Base-by-base conservation (phyloP, 2,113 vertebrate species). In the Microtus montanus region DNA sequence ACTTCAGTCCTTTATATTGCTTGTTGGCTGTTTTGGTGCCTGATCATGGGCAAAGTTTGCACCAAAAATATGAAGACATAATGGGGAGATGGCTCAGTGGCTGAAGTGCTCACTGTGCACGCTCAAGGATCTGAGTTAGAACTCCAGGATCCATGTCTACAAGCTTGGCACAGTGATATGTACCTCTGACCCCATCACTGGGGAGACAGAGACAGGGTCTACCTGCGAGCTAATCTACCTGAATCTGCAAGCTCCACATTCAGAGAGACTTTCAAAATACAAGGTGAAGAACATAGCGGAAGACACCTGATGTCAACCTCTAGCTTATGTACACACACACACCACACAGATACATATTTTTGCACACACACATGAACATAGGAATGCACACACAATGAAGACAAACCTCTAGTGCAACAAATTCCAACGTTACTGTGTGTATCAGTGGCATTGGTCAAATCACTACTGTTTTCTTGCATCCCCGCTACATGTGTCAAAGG, bases 391-490 rank as follows among this genome's bases (percentile, higher is more conserved):
- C 9, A 73, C 35, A 38, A 58, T 47, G 41, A 85, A 35, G 7
- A 70, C 52, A 88, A 90, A 83, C 8, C 41, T 95, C 73, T 47
- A 15, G 0, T 11, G 22, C 33, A 58, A 33, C 47, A 89, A 77
- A 87, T 64, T 71, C 64, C 87, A 41, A 64, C 24, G 78, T 95
- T 77, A 38, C 94, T 95, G 1, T 71, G 19, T 91, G 87, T 78
- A 75, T 93, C 90, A 92, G 89, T 35, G 63, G 4, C 75, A n/a
- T 6, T 77, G 9, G 49, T 71, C 49, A 93, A 82, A 85, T 74
- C 44, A 58, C 52, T 68, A 2, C 63, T 87, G 10, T 33, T 92
- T 68, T 75, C 68, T 78, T 70, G 24, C 28, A 41, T 38, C n/a
- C 64, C 74, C 11, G 20, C 63, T 70, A 44, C 54, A 86, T 24